A percentile compares a stretch with the other conserved stretches of the same genome.
phyloP scores from a whole-genome alignment of 2,113 vertebrate species.

The Petrocephalus microphthalmus region DNA sequence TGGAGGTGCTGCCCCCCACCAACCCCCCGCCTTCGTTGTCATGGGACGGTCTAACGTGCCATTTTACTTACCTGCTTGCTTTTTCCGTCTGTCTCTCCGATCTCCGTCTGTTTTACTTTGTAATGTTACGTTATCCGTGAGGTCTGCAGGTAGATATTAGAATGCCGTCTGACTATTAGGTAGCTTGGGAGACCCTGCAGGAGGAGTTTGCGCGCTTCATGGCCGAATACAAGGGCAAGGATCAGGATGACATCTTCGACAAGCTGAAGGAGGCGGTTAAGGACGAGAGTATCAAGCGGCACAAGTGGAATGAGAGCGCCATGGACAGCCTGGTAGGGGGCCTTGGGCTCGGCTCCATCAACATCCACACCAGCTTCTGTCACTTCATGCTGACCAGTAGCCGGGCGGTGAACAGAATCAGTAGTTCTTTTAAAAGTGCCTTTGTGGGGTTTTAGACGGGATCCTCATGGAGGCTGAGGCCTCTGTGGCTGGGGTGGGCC shows the following conservation, averaged over 20 bases:
- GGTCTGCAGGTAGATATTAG: neutral
- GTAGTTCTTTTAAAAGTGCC: neutral
- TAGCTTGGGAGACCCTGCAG: conserved; percentile 95
- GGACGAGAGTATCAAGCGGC: conserved; percentile 92
- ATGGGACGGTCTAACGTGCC: neutral
- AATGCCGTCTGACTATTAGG: conserved; percentile 53
- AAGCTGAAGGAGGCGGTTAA: conserved; percentile 96
- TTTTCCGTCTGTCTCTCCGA: neutral
- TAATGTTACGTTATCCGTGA: neutral
- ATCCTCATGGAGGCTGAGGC: neutral
- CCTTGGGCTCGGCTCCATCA: neutral
- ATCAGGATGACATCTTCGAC: conserved; percentile 96
- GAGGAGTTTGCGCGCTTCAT: conserved; percentile 97
- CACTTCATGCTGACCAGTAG: neutral
- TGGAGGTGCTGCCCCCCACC: conserved; percentile 71
- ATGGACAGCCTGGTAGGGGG: conserved; percentile 80
- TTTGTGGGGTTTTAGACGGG: neutral
- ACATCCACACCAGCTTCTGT: neutral
- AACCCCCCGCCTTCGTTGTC: too few species aligned
- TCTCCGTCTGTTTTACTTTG: neutral
- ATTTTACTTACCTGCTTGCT: neutral
- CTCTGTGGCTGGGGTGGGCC: too few species aligned
- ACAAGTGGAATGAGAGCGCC: conserved; percentile 93
- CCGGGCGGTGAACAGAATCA: neutral
- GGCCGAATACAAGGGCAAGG: conserved; percentile 92